Base-by-base conservation (phyloP, 2,113 vertebrate species). In the Anthoscopus minutus region DNA sequence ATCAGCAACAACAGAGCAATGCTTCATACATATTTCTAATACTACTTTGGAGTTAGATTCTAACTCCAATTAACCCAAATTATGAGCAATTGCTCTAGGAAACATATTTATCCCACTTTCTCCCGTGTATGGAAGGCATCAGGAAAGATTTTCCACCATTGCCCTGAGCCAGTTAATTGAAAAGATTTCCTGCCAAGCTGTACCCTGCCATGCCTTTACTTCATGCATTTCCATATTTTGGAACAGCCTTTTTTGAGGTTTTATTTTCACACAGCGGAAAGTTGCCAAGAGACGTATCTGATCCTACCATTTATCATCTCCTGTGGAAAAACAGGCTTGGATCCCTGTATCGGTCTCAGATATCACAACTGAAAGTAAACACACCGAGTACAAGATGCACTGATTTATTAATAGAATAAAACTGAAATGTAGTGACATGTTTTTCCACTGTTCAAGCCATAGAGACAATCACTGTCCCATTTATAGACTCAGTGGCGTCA, bases 391-490 rank as follows among this genome's bases (percentile, higher is more conserved):
- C 56, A 93, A 96, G 88, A 97, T 90, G 82, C 88, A 95, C 37
- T 15, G 61, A 90, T 97, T 96, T 97, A 95, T 97, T 97, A 94
- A 90, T 56, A 93, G 79, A 86, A 94, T 94, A 73, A 93, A 95
- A 95, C 57, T 25, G 47, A 94, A 96, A 95, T 90, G 93, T 81
- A 94, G 92, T 94, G 93, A 93, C 76, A 86, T 30, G 31, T n/a
- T 95, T 96, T 96, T 89, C 88, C 92, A 88, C 80, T 86, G 60
- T 81, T 84, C 85, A 91, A 88, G 86, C 81, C 91, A 95, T 2
- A 23, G 44, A 81, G 69, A 94, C 80, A 88, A 91, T 80, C 71
- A 44, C 38, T n/a, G 67, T 80, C 85, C 92, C 72, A 50, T 86
- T 81, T 76, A 81, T 57, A 84, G n/a, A 38, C 76, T 48, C 14